Conservation (phyloP, 2,797 vertebrate genomes). For the Lagorchestes hirsutus region DNA sequence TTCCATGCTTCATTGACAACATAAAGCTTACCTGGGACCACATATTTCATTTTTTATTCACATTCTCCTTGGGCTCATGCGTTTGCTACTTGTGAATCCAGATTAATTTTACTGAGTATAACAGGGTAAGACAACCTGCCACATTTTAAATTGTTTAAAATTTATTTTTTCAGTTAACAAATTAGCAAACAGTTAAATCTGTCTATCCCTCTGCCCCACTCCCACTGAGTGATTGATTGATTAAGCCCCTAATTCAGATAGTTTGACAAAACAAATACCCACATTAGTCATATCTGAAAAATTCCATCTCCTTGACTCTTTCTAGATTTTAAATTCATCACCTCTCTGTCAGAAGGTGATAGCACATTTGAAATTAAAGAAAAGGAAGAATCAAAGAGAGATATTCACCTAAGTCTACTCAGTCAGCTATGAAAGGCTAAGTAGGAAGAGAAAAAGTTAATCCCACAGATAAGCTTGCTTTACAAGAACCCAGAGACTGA, state of each 20-base stretch:
- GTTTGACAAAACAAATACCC: background rate
- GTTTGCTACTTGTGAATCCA: background rate
- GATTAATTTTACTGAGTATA: slow-evolving; percentile 5
- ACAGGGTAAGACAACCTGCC: background rate
- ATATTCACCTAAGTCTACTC: background rate
- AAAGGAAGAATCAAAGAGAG: background rate
- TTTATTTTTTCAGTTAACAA: background rate
- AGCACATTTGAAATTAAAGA: background rate
- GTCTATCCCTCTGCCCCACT: background rate
- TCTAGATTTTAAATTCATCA: background rate
- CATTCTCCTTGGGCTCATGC: background rate
- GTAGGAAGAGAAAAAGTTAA: background rate
- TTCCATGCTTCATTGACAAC: background rate
- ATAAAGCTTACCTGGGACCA: background rate
- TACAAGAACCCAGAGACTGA: background rate
- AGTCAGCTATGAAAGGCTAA: background rate
- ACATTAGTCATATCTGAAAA: background rate
- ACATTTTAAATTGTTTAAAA: background rate
- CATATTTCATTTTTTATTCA: slow-evolving; percentile 34
- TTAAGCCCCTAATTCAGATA: background rate
- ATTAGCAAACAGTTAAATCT: background rate
- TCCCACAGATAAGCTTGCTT: background rate
- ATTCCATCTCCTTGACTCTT: background rate
- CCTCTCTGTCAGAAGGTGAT: background rate
- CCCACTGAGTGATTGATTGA: background rate